Evolutionary conservation across 2,888 invertebrate genomes (phyloP), one percentile per base, ranked within the genome.

Genomic region (Euplagia quadripunctaria): DNA sequence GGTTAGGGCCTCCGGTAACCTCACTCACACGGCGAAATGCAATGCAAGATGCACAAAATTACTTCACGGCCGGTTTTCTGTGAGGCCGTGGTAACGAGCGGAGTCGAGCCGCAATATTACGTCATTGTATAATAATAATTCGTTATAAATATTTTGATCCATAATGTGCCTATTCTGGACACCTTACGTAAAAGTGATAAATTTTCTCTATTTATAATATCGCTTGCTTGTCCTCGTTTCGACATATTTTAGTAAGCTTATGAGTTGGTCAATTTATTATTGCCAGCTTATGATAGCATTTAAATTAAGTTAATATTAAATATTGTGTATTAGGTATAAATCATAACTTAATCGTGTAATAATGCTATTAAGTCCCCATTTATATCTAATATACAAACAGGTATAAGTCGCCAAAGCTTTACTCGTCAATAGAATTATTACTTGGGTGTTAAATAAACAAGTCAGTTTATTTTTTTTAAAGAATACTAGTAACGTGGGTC

Each of bases 141-240:
- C 42, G n/a, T 49, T 46, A 49, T 65, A 43, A 43, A 46, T 11
- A 67, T 41, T 52, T 9, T 51, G 7, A 14, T 55, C 41, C 14
- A 58, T 14, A 42, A n/a, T 41, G 42, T 9, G 68, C 52, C 51
- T 55, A 68, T 68, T 68, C 42, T n/a, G 67, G 41, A 9, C 68
- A 43, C n/a, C 55, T 68, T 68, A 52, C 55, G 43, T 68, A 42
- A 51, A 11, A 41, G 31, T 51, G 51, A 51, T 51, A 41, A 66
- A 55, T 55, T 61, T n/a, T 61, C 20, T 69, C 68, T 69, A 69
- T n/a, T 17, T 46, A 52, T 42, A 68, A 55, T 55, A 51, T 42
- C 41, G 12, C 41, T 52, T n/a, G 16, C 46, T 46, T 61, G 31
- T 69, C 61, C 31, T 61, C 43, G 9, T 61, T 61, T 49, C 31